Conservation (phyloP, 2,113 vertebrate species). For the Neolamprologus toae region DNA sequence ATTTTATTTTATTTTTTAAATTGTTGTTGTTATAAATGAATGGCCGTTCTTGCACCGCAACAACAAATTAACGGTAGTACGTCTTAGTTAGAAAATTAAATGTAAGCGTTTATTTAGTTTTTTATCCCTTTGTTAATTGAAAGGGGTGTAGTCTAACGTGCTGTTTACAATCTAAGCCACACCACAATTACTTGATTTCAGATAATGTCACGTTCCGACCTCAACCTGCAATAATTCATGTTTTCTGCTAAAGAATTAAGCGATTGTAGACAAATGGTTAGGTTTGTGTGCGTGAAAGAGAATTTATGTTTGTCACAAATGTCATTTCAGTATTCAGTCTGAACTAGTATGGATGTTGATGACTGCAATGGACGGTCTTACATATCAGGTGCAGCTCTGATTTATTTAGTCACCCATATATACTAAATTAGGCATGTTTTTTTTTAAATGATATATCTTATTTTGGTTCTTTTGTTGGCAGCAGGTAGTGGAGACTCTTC, state of each 20-base stretch:
- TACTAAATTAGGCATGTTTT: background rate
- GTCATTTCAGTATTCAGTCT: conserved; percentile 67
- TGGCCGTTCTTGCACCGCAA: background rate
- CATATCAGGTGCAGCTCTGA: conserved; percentile 78
- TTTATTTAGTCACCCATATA: background rate
- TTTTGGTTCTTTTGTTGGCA: background rate
- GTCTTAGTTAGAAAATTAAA: background rate
- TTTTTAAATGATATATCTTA: background rate
- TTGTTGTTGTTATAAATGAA: background rate
- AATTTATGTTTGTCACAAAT: background rate
- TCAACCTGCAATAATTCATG: background rate
- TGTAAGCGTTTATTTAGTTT: background rate
- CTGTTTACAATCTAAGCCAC: background rate
- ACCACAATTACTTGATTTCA: background rate
- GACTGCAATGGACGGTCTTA: conserved; percentile 90
- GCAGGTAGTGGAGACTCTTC: conserved; percentile 90
- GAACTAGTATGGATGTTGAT: conserved; percentile 88
- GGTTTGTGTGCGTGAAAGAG: background rate
- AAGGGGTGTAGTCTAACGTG: background rate
- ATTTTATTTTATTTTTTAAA: background rate
- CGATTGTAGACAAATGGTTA: background rate
- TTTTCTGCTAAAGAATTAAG: background rate
- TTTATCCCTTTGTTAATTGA: background rate
- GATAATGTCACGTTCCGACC: background rate
- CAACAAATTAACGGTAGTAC: background rate